Percentiles rank a stretch among this genome's conserved stretches.
phyloP scores from a whole-genome alignment of 2,888 invertebrate genomes.

The Spicauda simplicius region DNA sequence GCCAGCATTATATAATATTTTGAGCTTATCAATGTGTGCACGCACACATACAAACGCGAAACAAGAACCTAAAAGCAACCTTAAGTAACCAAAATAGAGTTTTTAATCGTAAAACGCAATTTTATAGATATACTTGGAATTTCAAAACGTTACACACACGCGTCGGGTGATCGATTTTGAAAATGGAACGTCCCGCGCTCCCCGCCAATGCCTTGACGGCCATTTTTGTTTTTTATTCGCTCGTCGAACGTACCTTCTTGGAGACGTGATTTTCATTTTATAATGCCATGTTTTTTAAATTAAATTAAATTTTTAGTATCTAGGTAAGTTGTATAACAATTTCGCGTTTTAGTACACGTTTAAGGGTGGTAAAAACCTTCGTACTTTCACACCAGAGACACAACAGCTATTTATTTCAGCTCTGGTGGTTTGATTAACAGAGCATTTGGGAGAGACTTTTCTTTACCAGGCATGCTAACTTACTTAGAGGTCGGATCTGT shows the following conservation, averaged over 20 bases:
- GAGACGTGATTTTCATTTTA: background rate
- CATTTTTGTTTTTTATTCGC: slow-evolving; percentile 43
- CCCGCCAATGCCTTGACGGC: slow-evolving; percentile 50
- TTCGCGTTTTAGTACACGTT: too few relatives aligned
- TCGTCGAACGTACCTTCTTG: background rate
- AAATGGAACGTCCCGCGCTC: slow-evolving; percentile 57
- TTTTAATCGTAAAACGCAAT: background rate
- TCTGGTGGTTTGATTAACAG: too few relatives aligned
- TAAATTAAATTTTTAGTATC: too few relatives aligned
- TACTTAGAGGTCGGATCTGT: too few relatives aligned
- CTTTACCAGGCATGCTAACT: too few relatives aligned
- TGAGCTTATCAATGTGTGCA: slow-evolving; percentile 34
- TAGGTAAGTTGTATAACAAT: too few relatives aligned
- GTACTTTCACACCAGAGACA: too few relatives aligned
- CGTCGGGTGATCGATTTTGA: slow-evolving; percentile 79
- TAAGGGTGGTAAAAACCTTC: too few relatives aligned
- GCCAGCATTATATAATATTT: slow-evolving; percentile 39
- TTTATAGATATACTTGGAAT: slow-evolving; percentile 44
- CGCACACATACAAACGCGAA: slow-evolving; percentile 31
- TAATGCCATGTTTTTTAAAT: too few relatives aligned
- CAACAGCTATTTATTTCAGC: too few relatives aligned
- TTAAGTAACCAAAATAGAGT: background rate
- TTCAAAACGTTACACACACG: slow-evolving; percentile 71
- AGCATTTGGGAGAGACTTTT: too few relatives aligned
- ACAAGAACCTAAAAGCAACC: slow-evolving; percentile 14